A percentile compares a stretch with the other conserved stretches of the same genome.
phyloP scores from a whole-genome alignment of 2,113 vertebrate genomes.

The Xenopus laevis region DNA sequence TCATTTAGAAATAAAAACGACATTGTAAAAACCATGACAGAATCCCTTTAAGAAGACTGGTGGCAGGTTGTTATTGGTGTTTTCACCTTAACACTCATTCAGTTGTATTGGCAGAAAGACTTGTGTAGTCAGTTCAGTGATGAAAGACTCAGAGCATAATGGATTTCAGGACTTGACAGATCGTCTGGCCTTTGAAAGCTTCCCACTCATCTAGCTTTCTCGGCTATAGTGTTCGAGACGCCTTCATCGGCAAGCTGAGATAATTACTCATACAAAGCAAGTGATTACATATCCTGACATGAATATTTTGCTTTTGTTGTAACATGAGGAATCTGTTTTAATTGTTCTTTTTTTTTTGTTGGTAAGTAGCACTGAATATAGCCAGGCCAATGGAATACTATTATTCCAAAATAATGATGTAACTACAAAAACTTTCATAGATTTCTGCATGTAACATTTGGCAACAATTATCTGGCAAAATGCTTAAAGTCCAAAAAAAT shows the following conservation, averaged over 20 bases:
- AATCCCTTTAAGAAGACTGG: too few species aligned
- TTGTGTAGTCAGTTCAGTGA: not conserved
- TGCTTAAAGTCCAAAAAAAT: too few species aligned
- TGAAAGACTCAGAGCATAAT: not conserved
- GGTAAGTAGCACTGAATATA: not conserved
- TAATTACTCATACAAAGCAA: conserved; percentile 20
- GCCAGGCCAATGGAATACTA: too few species aligned
- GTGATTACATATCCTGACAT: not conserved
- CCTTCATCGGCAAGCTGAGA: not conserved
- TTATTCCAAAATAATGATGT: too few species aligned
- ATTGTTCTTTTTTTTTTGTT: fast-evolving
- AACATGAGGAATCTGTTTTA: not conserved
- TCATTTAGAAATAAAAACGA: too few species aligned
- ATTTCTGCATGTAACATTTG: too few species aligned
- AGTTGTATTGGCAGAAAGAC: not conserved
- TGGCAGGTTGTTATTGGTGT: not conserved
- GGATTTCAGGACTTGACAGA: conserved; percentile 1
- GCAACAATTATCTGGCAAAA: too few species aligned
- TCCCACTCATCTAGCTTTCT: not conserved
- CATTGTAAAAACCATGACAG: too few species aligned
- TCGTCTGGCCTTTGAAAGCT: not conserved
- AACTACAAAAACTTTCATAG: too few species aligned
- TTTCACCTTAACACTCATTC: not conserved
- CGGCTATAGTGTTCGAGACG: fast-evolving
- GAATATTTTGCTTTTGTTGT: not conserved